Evolutionary conservation across 1,140 invertebrate genomes (phyloP).

Genomic region (Bombus cullumanus): DNA sequence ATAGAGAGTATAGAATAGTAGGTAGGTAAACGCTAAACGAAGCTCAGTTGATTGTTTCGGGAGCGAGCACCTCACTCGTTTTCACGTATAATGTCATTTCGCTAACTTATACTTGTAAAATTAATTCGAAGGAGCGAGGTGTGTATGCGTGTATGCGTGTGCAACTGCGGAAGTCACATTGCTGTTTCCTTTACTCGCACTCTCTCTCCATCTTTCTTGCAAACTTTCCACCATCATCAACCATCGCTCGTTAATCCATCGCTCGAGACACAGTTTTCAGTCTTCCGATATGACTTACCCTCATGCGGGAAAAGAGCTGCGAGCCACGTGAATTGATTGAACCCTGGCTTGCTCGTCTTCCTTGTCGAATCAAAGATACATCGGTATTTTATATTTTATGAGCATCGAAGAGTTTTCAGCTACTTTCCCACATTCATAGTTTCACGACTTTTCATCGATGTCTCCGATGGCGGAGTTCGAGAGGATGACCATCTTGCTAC

Average conservation of each 20-base stretch:
- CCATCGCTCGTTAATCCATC: not conserved
- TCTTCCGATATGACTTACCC: constrained; percentile 10
- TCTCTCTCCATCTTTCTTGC: not conserved
- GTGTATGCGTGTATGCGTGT: constrained; percentile 62
- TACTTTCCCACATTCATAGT: not conserved
- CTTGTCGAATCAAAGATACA: not conserved
- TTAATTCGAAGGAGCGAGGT: constrained; percentile 65
- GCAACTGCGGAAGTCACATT: constrained; percentile 59
- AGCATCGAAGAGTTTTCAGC: too few species aligned
- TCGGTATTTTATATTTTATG: not conserved
- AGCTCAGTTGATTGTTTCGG: constrained; percentile 80
- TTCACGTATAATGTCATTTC: constrained; percentile 41
- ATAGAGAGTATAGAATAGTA: constrained; percentile 49
- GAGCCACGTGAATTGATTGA: not conserved
- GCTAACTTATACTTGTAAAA: constrained; percentile 56
- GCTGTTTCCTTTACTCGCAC: too few species aligned
- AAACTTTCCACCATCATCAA: not conserved
- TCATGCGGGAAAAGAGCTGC: not conserved
- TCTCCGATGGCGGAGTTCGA: constrained; percentile 16
- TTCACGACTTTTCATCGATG: not conserved
- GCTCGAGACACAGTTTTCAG: constrained; percentile 2
- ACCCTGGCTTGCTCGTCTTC: not conserved
- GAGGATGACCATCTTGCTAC: constrained; percentile 6
- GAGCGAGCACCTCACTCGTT: constrained; percentile 63
- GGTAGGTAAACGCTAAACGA: constrained; percentile 77